These are phyloP conservation scores for Limosa lapponica DNA, from an alignment of 2,797 vertebrate species.

Conservation along the genomic window DNA sequence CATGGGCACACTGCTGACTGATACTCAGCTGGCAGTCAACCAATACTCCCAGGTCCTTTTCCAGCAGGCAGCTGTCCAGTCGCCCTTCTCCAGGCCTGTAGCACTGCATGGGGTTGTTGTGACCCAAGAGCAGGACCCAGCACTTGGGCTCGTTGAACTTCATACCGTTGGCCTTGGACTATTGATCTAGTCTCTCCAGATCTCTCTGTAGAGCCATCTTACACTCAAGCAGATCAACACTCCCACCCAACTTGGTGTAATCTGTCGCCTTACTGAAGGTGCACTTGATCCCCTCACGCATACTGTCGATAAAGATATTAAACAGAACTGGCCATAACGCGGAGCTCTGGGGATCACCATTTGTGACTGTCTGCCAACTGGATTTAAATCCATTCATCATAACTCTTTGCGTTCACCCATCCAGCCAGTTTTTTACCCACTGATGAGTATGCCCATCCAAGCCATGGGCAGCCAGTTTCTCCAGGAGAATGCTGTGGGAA, in stretches of 20 bases:
- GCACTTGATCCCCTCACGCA: background rate
- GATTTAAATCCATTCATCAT: background rate
- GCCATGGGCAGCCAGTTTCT: background rate
- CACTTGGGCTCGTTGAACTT: background rate
- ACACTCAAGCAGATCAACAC: background rate
- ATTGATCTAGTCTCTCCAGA: background rate
- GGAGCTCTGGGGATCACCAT: background rate
- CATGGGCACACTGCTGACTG: too few species aligned
- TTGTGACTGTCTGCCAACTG: background rate
- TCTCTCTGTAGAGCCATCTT: background rate
- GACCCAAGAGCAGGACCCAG: too few species aligned
- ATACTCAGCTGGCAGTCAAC: too few species aligned
- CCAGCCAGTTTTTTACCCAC: background rate
- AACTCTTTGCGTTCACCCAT: background rate
- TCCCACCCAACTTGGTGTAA: background rate
- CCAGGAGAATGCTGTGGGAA: background rate
- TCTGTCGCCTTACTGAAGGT: background rate
- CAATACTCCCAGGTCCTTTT: too few species aligned
- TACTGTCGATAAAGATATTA: background rate
- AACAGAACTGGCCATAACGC: background rate
- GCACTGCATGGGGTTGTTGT: too few species aligned
- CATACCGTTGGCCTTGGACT: background rate
- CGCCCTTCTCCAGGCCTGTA: background rate
- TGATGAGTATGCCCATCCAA: background rate
- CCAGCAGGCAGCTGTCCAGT: background rate